Percentiles rank a stretch among this genome's conserved stretches.
Conservation (phyloP, 2,797 vertebrate genomes). For the Eidolon dupreanum region DNA sequence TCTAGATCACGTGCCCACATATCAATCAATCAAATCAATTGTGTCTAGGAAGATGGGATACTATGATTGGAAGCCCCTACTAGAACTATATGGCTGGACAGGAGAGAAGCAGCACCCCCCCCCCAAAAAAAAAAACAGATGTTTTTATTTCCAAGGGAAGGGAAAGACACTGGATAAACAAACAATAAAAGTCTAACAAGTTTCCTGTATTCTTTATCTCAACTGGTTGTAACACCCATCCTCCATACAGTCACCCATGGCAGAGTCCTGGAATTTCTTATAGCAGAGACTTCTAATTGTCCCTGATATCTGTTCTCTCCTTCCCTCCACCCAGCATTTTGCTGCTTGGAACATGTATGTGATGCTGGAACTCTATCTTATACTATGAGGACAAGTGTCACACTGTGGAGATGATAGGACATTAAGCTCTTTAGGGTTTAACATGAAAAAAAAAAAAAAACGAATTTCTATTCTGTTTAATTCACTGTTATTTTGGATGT, state of each 20-base stretch:
- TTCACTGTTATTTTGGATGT: conserved; percentile 10
- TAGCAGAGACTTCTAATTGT: neutral
- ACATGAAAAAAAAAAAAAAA: conserved; percentile 44
- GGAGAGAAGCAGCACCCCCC: neutral
- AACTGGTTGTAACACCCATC: neutral
- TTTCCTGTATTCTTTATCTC: neutral
- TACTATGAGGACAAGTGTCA: neutral
- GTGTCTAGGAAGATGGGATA: neutral
- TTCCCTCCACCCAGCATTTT: neutral
- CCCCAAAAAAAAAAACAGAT: neutral
- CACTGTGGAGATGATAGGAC: neutral
- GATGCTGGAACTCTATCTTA: neutral
- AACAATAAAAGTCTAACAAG: neutral
- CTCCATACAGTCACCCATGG: neutral
- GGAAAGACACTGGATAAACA: neutral
- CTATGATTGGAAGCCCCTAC: neutral
- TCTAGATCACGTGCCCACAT: neutral
- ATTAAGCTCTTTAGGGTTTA: neutral
- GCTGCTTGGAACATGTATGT: neutral
- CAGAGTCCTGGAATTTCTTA: neutral
- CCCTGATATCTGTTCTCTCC: neutral
- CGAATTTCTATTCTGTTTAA: neutral
- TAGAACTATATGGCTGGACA: neutral
- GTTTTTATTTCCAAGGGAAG: neutral
- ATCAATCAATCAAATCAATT: neutral